Base-by-base conservation (phyloP, 1,140 invertebrate genomes). In the Papilio polytes region DNA sequence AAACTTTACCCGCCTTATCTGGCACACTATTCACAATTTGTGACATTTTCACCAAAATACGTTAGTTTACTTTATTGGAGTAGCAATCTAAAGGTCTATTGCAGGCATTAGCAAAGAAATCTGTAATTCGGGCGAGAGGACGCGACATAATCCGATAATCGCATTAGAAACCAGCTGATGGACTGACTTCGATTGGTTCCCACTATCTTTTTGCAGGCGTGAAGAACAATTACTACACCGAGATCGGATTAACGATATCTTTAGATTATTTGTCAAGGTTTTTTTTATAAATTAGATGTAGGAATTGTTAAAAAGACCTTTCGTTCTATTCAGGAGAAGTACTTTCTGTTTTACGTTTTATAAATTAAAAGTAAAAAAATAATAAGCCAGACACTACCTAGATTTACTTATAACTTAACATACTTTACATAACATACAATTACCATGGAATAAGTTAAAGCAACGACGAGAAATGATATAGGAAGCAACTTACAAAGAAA, bases 101-200 rank as follows among this genome's bases (percentile, higher is more conserved):
- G 51, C 51, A 18, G 2, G 56, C 10, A 59, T 63, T 63, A 63
- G 9, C 26, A 66, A 66, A 66, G 26, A 26, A 66, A 66, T 26
- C 63, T 26, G 26, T 66, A 31, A 31, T 66, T 66, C 26, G 22
- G 22, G 63, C 63, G 12, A 66, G 26, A 31, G 26, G 26, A 15
- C 12, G 63, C 63, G 63, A 66, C 63, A 66, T 66, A 66, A 66
- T 66, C 63, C 63, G 63, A 66, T 66, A 66, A 66, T 66, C 10
- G 63, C 31, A 66, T 66, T 66, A 66, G 63, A 26, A 26, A 26
- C 12, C 63, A 10, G 22, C 63, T 26, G 63, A 66, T 66, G 63
- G 26, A 66, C 36, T 66, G 63, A 66, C 63, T 66, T 66, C 63
- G 26, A 66, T 66, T 66, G 63, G 26, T 31, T 66, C 15, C 13